phyloP scores from a whole-genome alignment of 2,888 invertebrate genomes.

The Drosophila testacea region DNA sequence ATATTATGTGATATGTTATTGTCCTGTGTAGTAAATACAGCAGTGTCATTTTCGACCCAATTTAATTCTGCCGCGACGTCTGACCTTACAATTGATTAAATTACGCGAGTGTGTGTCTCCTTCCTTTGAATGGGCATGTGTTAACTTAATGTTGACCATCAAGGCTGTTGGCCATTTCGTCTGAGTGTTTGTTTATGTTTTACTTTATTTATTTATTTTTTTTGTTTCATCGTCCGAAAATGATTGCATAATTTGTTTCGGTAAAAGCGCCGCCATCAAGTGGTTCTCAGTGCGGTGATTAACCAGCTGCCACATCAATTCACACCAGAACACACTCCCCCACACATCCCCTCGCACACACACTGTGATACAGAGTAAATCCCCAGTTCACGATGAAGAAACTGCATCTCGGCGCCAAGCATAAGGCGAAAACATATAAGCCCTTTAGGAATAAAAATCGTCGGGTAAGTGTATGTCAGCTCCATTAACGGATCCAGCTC shows the following conservation, averaged over 20 bases:
- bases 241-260: conserved; percentile 72
- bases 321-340: not conserved
- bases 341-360: not conserved
- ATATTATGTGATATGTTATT: not conserved
- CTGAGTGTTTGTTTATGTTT: conserved; percentile 73
- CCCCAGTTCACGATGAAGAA: conserved; percentile 73
- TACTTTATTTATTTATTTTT: conserved; percentile 23
- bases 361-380: not conserved
- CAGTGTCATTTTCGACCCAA: conserved; percentile 7
- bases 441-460: conserved; percentile 82
- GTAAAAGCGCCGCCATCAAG: conserved; percentile 34
- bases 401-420: conserved; percentile 78
- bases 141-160: conserved; percentile 54
- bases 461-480: conserved; percentile 78
- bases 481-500: conserved; percentile 9
- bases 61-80: conserved; percentile 6
- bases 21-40: not conserved
- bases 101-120: conserved; percentile 2
- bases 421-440: conserved; percentile 70
- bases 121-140: conserved; percentile 5
- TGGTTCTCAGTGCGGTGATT: conserved; percentile 39
- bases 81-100: conserved; percentile 24
- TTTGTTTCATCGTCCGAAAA: conserved; percentile 32
- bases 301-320: conserved; percentile 28
- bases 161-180: conserved; percentile 45